Conservation (phyloP, 2,888 invertebrate genomes). For the Neocrepidodera transversa region DNA sequence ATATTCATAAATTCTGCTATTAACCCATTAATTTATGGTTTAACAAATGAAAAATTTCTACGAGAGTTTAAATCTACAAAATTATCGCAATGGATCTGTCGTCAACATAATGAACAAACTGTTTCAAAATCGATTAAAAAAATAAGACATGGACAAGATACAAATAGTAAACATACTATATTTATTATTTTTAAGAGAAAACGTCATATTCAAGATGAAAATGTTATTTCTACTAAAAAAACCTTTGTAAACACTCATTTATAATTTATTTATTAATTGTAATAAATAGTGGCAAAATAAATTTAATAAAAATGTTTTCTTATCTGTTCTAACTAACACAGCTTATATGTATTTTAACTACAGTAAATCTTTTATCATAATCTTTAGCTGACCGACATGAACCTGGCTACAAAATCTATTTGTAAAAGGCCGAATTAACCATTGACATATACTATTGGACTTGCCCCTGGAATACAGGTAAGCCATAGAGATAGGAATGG, state of each 20-base stretch:
- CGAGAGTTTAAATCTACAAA: conserved; percentile 69
- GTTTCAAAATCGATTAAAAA: conserved; percentile 26
- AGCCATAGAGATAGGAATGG: no score
- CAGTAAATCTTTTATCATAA: no score
- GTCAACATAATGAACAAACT: conserved; percentile 25
- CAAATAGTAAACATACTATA: conserved; percentile 36
- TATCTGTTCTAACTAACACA: no score
- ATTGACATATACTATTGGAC: no score
- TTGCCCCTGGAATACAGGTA: no score
- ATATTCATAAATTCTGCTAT: conserved; percentile 76
- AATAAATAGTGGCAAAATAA: no score
- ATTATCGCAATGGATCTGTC: conserved; percentile 61
- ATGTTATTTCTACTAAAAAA: conserved; percentile 6
- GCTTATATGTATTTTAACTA: no score
- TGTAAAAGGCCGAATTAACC: no score
- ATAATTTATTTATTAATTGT: no score
- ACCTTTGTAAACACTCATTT: conserved; percentile 19
- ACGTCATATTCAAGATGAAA: conserved; percentile 8
- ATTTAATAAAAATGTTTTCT: no score
- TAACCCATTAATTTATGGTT: conserved; percentile 80
- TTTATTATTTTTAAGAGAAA: conserved; percentile 45
- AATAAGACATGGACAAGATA: conserved; percentile 31
- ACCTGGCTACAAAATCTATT: no score
- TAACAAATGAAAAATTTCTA: conserved; percentile 73
- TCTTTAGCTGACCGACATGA: no score